phyloP scores from a whole-genome alignment of 1,140 invertebrate species.

The Listronotus bonariensis region DNA sequence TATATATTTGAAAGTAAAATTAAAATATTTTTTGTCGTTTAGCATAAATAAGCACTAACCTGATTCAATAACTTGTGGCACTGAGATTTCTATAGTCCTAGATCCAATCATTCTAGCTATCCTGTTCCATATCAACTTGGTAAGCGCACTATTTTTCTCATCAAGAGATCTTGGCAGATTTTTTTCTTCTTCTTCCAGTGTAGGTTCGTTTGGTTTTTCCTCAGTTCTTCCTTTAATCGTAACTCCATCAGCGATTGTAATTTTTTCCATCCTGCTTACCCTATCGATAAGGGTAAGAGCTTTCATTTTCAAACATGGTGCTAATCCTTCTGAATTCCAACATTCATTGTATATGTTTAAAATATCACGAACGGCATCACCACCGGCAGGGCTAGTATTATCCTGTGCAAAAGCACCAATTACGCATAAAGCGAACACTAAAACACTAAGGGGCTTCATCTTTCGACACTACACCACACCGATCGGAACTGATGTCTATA shows the following conservation, averaged over 20 bases:
- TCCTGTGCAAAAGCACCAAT: conserved; percentile 30
- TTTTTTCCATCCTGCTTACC: conserved; percentile 67
- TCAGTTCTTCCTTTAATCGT: conserved; percentile 65
- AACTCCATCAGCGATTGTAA: conserved; percentile 67
- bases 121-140: conserved; percentile 70
- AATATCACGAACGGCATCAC: conserved; percentile 61
- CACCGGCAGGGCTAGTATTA: conserved; percentile 47
- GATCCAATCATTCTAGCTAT: conserved; percentile 71
- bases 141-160: conserved; percentile 67
- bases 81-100: conserved; percentile 72
- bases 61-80: conserved; percentile 75
- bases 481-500: conserved; percentile 17
- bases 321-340: conserved; percentile 62
- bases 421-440: conserved; percentile 31
- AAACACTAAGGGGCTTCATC: conserved; percentile 24
- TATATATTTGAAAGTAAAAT: neutral
- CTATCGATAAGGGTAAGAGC: conserved; percentile 75
- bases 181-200: conserved; percentile 67
- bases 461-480: conserved; percentile 29
- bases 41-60: conserved; percentile 57
- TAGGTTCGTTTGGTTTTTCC: conserved; percentile 20
- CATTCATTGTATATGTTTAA: conserved; percentile 67
- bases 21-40: neutral
- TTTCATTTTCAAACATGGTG: conserved; percentile 77
- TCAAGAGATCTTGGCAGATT: conserved; percentile 64